phyloP scores from a whole-genome alignment of 2,888 invertebrate genomes.

The Glaucopsyche alexis region DNA sequence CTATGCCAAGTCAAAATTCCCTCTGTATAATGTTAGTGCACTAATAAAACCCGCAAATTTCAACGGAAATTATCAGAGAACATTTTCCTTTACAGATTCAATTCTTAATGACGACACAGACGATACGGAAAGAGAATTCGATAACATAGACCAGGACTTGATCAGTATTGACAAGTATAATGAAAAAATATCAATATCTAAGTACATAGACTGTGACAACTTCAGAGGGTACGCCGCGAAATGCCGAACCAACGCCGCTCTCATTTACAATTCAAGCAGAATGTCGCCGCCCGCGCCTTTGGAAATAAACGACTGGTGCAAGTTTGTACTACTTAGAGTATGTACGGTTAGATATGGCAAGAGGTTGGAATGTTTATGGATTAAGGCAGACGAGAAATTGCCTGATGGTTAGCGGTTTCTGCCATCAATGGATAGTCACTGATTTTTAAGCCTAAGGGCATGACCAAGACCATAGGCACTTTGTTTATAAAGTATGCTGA shows the following conservation, averaged over 20 bases:
- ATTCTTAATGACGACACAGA: constrained; percentile 14
- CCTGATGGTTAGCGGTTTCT: no score
- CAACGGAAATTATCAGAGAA: not conserved
- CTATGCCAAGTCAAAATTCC: no score
- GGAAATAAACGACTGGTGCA: constrained; percentile 63
- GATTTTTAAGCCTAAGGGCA: no score
- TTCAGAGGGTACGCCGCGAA: constrained; percentile 56
- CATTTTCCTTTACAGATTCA: not conserved
- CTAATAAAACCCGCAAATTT: no score
- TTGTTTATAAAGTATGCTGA: no score
- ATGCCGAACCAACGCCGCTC: constrained; percentile 57
- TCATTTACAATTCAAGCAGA: constrained; percentile 57
- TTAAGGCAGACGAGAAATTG: no score
- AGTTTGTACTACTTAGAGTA: constrained; percentile 45
- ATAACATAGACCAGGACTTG: constrained; percentile 55
- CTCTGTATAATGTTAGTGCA: no score
- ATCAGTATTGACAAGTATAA: constrained; percentile 46
- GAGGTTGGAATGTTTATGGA: not conserved
- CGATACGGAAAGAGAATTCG: constrained; percentile 29
- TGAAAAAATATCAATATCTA: constrained; percentile 44
- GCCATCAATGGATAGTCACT: no score
- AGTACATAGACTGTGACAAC: constrained; percentile 58
- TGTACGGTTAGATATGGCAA: not conserved
- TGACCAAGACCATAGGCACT: no score
- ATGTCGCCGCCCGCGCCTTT: constrained; percentile 59